These are phyloP conservation scores for Pyrrhura leucotis DNA, from an alignment of 2,797 vertebrate genomes.

Conservation along the genomic window DNA sequence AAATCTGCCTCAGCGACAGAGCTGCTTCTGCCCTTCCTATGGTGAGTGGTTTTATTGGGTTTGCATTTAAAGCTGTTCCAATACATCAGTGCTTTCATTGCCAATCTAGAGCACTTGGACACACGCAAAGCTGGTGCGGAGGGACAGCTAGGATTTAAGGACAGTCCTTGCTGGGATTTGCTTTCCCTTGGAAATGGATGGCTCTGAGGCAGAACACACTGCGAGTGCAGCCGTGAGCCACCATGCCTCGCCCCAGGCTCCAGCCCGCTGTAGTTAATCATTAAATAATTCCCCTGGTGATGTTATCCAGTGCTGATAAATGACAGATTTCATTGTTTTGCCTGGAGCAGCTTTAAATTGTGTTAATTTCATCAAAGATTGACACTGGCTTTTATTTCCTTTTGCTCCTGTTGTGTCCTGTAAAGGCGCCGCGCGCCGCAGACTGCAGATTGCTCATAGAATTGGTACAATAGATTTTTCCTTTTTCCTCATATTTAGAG, in stretches of 20 bases:
- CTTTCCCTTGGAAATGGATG: neutral
- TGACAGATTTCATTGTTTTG: conserved; percentile 73
- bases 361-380: conserved; percentile 73
- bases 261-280: conserved; percentile 58
- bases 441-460: conserved; percentile 58
- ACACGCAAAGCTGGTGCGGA: neutral
- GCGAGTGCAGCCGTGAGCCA: neutral
- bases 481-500: conserved; percentile 51
- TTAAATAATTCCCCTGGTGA: conserved; percentile 68
- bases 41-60: conserved; percentile 2
- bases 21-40: conserved; percentile 16
- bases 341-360: conserved; percentile 70
- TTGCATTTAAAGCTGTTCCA: conserved; percentile 22
- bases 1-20: conserved; percentile 16
- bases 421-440: conserved; percentile 15
- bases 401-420: conserved; percentile 54
- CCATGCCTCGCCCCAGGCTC: neutral
- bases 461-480: conserved; percentile 58
- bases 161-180: neutral
- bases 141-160: neutral
- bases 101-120: neutral
- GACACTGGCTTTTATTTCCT: conserved; percentile 67
- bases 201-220: neutral
- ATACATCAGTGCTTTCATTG: neutral
- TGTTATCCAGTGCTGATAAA: conserved; percentile 70